Percentiles rank a stretch among this genome's conserved stretches.
Conservation (phyloP, 1,140 invertebrate genomes). For the Cydia fagiglandana region DNA sequence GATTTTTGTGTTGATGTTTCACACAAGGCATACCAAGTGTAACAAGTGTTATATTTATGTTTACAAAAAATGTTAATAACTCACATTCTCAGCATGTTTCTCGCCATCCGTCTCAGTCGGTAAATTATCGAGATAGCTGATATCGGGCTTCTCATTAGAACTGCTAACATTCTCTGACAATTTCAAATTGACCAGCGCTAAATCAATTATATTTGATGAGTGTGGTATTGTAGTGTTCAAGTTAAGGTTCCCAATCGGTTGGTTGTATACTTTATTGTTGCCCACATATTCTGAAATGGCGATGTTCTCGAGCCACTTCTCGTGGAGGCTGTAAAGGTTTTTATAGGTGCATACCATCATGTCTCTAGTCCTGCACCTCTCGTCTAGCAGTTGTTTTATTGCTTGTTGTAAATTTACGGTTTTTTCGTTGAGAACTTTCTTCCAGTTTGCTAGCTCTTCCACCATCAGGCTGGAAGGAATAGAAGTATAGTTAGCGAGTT, state of each 20-base stretch:
- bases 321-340: slow-evolving; percentile 79
- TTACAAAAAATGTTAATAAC: slow-evolving; percentile 31
- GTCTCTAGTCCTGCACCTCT: slow-evolving; percentile 85
- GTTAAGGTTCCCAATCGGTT: slow-evolving; percentile 72
- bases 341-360: slow-evolving; percentile 85
- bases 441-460: slow-evolving; percentile 92
- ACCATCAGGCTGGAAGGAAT: slow-evolving; percentile 87
- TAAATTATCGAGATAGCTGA: slow-evolving; percentile 64
- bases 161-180: slow-evolving; percentile 75
- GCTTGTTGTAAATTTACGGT: slow-evolving; percentile 87
- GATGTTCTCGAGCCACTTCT: slow-evolving; percentile 74
- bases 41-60: too few species aligned
- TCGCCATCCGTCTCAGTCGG: slow-evolving; percentile 68
- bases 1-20: too few species aligned
- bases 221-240: slow-evolving; percentile 71
- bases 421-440: slow-evolving; percentile 87
- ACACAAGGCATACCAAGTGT: too few species aligned
- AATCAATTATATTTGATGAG: slow-evolving; percentile 73
- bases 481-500: slow-evolving; percentile 7
- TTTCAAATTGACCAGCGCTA: slow-evolving; percentile 73
- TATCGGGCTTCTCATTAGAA: slow-evolving; percentile 67
- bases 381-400: slow-evolving; percentile 87
- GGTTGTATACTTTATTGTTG: slow-evolving; percentile 58
- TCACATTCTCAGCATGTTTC: slow-evolving; percentile 69
- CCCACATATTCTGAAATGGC: slow-evolving; percentile 67